Conservation (phyloP, 2,888 invertebrate genomes). For the Clusia tigrina region DNA sequence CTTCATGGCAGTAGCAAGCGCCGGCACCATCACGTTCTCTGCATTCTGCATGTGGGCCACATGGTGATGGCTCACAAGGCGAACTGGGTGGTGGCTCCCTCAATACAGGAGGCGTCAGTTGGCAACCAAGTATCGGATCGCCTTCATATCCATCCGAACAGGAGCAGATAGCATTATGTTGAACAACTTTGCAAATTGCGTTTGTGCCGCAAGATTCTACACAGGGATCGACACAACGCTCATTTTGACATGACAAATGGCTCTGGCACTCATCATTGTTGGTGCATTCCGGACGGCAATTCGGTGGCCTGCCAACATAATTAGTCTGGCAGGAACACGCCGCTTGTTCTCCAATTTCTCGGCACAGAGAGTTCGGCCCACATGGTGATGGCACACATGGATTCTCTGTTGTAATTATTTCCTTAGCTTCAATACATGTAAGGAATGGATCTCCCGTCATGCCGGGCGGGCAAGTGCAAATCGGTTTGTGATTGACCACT, state of each 20-base stretch:
- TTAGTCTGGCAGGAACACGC: conserved; percentile 84
- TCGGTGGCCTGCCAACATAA: conserved; percentile 84
- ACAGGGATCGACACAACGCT: conserved; percentile 85
- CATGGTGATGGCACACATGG: conserved; percentile 85
- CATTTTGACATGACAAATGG: conserved; percentile 81
- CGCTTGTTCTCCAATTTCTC: conserved; percentile 81
- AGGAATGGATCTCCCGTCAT: conserved; percentile 73
- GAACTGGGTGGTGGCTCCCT: conserved; percentile 73
- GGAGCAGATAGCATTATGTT: conserved; percentile 82
- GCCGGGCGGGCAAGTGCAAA: conserved; percentile 72
- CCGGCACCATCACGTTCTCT: conserved; percentile 83
- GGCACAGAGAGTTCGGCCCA: conserved; percentile 83
- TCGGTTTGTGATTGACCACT: conserved; percentile 74
- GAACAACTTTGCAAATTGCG: conserved; percentile 83
- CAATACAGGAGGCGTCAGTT: conserved; percentile 65
- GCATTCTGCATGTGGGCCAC: conserved; percentile 86
- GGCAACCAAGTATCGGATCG: conserved; percentile 73
- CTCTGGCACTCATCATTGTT: conserved; percentile 83
- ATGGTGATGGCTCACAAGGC: conserved; percentile 84
- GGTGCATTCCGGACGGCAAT: conserved; percentile 85
- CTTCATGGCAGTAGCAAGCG: conserved; percentile 82
- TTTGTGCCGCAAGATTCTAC: conserved; percentile 80
- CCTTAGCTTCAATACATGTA: conserved; percentile 66
- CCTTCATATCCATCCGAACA: conserved; percentile 85
- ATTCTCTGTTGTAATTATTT: conserved; percentile 66